Base-by-base conservation (phyloP, 2,113 vertebrate genomes). In the Lathamus discolor region DNA sequence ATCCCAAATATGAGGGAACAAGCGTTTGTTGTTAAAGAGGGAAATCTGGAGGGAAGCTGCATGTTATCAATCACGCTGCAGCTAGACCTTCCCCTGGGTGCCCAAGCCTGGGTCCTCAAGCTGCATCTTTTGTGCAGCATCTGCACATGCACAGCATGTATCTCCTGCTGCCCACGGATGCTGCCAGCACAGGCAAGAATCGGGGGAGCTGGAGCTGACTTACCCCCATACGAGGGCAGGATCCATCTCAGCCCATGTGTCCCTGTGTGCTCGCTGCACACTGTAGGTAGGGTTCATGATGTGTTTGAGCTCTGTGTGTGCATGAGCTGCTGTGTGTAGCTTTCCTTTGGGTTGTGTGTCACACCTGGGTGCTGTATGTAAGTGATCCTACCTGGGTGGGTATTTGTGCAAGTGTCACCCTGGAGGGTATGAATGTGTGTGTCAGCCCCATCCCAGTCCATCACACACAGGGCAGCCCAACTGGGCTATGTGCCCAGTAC, bases 211-310 rank as follows among this genome's bases (percentile, higher is more conserved):
- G 44, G 35, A 37, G n/a, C 33, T 46, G 49, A 9, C 20, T 61
- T 55, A 68, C 12, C 17, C 25, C 13, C 35, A 46, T 3, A 12
- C 27, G 46, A 28, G n/a, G 41, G 13, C 63, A 72, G 69, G 37
- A 62, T 37, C 31, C 37, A 13, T 4, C 29, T 13, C 54, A 63
- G 29, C 59, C 41, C 51, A 4, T 1, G 1, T 2, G 35, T 14
- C 24, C 27, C 59, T 6, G 1, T 3, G 4, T 0, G 7, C 37
- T 78, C 0, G 1, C 52, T 2, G 1, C 2, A 2, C 2, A 29
- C 70, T 16, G 37, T 4, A 13, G 31, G 48, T 44, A n/a, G 46
- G 17, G 33, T 5, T 17, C 2, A 6, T 10, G 8, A 39, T 1
- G 1, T 25, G 13, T 15, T 14, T 2, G 10, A 69, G 48, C 46